Evolutionary conservation across 92 coral and sea anemone genomes (phyloP).

Genomic region (Bergia sp.): DNA sequence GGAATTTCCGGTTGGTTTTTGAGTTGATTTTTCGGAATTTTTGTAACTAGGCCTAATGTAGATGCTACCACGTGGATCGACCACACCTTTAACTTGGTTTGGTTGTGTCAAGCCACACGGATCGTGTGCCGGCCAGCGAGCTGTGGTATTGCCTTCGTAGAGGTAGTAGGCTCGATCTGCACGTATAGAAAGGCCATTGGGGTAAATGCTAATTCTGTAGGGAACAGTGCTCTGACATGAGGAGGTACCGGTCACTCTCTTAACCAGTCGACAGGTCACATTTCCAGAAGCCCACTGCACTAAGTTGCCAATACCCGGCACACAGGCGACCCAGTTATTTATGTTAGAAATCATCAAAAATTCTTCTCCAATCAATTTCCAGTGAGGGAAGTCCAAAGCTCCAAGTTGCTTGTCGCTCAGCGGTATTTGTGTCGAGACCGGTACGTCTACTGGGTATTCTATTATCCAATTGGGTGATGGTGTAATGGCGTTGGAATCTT

Average conservation of each 20-base stretch:
- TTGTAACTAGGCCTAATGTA: neutral
- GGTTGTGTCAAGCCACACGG: conserved; percentile 7
- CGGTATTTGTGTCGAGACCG: neutral
- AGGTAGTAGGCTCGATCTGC: neutral
- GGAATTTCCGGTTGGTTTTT: too few relatives aligned
- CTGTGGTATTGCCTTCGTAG: neutral
- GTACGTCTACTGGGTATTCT: neutral
- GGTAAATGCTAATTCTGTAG: too few relatives aligned
- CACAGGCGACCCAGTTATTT: conserved; percentile 50
- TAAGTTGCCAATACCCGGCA: conserved; percentile 22
- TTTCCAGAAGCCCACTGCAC: neutral
- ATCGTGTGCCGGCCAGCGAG: conserved; percentile 34
- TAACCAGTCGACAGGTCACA: conserved; percentile 7
- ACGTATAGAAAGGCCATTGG: neutral
- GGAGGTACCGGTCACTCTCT: neutral
- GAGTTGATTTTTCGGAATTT: too few relatives aligned
- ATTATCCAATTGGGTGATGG: neutral
- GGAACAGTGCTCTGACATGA: neutral
- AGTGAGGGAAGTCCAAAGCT: conserved; percentile 16
- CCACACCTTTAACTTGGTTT: conserved; percentile 33
- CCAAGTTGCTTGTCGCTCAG: conserved; percentile 18
- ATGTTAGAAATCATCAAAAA: conserved; percentile 48
- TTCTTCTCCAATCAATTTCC: conserved; percentile 25
- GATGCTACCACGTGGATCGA: conserved; percentile 33
- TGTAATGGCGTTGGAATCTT: neutral